A percentile compares a stretch with the other conserved stretches of the same genome.
Conservation (phyloP, 2,797 vertebrate genomes). For the Ataeniobius toweri region DNA sequence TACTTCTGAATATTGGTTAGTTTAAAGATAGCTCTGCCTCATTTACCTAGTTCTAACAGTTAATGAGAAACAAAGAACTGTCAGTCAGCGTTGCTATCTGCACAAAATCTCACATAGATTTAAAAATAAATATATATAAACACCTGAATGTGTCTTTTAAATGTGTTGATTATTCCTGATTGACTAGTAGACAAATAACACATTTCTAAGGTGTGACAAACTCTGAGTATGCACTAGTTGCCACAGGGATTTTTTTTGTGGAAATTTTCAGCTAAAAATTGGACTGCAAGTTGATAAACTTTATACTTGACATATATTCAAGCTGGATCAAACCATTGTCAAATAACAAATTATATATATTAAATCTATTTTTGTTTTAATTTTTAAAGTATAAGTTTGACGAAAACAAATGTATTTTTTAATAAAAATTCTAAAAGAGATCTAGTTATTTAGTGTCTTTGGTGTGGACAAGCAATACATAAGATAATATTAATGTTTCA, state of each 20-base stretch:
- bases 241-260: too few species aligned
- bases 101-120: not conserved
- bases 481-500: not conserved
- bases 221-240: too few species aligned
- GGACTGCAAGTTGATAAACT: too few species aligned
- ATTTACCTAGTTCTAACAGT: not conserved
- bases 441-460: slow-evolving; percentile 12
- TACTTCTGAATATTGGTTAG: not conserved
- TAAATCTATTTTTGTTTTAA: slow-evolving; percentile 14
- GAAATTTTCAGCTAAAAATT: too few species aligned
- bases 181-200: too few species aligned
- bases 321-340: too few species aligned
- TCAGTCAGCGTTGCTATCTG: not conserved
- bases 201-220: too few species aligned
- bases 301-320: too few species aligned
- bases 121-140: too few species aligned
- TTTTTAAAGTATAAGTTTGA: slow-evolving; percentile 50
- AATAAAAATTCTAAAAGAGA: slow-evolving; percentile 26
- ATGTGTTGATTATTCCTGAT: too few species aligned
- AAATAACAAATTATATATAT: slow-evolving; percentile 2
- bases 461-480: slow-evolving; percentile 10
- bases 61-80: not conserved
- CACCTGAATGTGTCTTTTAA: too few species aligned
- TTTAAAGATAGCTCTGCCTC: not conserved
- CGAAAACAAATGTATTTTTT: slow-evolving; percentile 41